Percentiles rank a stretch among this genome's conserved stretches.
These are phyloP conservation scores for Venustaconcha ellipsiformis DNA, from an alignment of 1,140 invertebrate genomes.

Conservation along the genomic window DNA sequence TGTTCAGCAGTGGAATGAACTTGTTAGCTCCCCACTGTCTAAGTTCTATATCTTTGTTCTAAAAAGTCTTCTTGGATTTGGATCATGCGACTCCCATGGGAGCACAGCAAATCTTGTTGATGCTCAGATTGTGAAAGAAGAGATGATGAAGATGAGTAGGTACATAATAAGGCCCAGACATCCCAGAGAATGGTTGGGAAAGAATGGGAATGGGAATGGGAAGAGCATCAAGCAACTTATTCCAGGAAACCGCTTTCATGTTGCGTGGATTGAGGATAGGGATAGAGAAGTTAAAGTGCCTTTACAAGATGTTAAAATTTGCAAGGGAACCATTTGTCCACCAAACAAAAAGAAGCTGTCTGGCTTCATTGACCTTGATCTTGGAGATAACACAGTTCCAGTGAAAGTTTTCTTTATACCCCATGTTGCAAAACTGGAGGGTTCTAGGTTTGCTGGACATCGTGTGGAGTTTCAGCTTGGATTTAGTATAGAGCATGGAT, in stretches of 20 bases:
- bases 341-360: conserved; percentile 12
- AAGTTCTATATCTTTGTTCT: conserved; percentile 38
- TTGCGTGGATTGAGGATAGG: conserved; percentile 18
- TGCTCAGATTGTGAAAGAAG: conserved; percentile 22
- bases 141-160: conserved; percentile 21
- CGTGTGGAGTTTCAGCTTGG: conserved; percentile 19
- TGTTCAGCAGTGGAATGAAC: conserved; percentile 28
- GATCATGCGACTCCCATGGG: conserved; percentile 14
- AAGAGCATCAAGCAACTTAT: conserved; percentile 31
- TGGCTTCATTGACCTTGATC: conserved; percentile 22
- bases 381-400: conserved; percentile 2
- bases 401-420: conserved; percentile 11
- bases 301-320: conserved; percentile 7
- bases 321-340: conserved; percentile 12
- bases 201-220: background rate
- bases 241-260: conserved; percentile 22
- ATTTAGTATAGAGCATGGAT: conserved; percentile 18
- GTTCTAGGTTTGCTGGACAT: background rate
- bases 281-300: conserved; percentile 1
- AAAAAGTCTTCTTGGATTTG: conserved; percentile 36
- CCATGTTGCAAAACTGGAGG: background rate
- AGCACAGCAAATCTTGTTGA: conserved; percentile 23
- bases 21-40: conserved; percentile 32
- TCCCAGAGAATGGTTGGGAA: conserved; percentile 37
- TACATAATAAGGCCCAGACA: conserved; percentile 22